phyloP scores from a whole-genome alignment of 2,797 vertebrate species.

The Morelia viridis region DNA sequence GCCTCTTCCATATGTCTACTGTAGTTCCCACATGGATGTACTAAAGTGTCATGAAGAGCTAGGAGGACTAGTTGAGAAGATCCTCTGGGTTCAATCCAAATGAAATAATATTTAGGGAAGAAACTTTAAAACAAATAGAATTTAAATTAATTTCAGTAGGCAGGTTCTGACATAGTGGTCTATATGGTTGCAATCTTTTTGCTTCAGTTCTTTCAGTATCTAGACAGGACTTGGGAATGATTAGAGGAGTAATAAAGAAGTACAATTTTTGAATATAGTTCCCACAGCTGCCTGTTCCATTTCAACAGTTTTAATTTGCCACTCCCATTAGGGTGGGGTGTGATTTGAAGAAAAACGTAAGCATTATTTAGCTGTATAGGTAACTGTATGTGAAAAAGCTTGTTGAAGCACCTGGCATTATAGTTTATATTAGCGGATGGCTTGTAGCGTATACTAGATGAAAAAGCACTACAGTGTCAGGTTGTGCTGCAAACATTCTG shows the following conservation, averaged over 20 bases:
- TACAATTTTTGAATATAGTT: not conserved
- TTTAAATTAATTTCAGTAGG: not conserved
- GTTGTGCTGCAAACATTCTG: not conserved
- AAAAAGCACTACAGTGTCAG: not conserved
- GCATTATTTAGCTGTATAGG: not conserved
- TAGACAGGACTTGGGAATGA: not conserved
- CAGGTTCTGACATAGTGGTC: not conserved
- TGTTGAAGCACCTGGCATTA: not conserved
- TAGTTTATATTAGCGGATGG: not conserved
- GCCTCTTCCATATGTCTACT: not conserved
- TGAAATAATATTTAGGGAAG: not conserved
- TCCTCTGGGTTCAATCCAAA: not conserved
- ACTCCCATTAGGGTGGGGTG: not conserved
- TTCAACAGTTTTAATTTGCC: not conserved
- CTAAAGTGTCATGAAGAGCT: not conserved
- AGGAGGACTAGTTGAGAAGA: not conserved
- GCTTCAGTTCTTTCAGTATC: not conserved
- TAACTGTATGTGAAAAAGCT: not conserved
- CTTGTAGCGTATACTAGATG: not conserved
- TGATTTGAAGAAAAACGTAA: not conserved
- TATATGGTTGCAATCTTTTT: not conserved
- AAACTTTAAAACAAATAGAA: not conserved
- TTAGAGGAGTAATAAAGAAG: not conserved
- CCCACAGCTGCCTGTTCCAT: not conserved
- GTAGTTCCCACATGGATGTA: not conserved